phyloP scores from a whole-genome alignment of 2,888 invertebrate genomes.

The Agrotis ipsilon region DNA sequence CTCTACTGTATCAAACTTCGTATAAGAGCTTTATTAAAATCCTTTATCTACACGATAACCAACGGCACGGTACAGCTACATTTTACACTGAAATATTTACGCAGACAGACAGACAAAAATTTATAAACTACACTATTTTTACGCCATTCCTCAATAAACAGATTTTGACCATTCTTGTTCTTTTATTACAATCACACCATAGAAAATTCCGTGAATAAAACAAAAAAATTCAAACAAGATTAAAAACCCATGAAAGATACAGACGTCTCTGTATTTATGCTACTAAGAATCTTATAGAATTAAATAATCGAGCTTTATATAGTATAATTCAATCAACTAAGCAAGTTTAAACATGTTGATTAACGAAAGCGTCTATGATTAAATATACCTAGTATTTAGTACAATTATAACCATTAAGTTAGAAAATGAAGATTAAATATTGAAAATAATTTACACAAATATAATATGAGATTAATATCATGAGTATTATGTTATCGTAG shows the following conservation, averaged over 20 bases:
- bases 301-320: no score
- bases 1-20: constrained; percentile 69
- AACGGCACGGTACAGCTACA: constrained; percentile 70
- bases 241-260: background rate
- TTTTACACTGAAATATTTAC: constrained; percentile 71
- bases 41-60: constrained; percentile 72
- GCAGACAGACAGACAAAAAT: constrained; percentile 64
- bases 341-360: background rate
- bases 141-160: constrained; percentile 85
- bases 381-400: background rate
- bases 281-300: background rate
- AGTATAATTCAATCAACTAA: background rate
- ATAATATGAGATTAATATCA: background rate
- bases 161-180: constrained; percentile 73
- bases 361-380: constrained; percentile 7
- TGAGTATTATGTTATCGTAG: constrained; percentile 35
- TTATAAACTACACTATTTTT: constrained; percentile 74
- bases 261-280: background rate
- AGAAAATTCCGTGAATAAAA: constrained; percentile 1
- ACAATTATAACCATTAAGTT: constrained; percentile 47
- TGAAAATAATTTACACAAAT: constrained; percentile 11
- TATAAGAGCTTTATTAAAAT: constrained; percentile 76
- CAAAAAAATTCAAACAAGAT: constrained; percentile 9
- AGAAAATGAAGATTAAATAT: constrained; percentile 45
- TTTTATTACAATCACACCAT: constrained; percentile 63